These are phyloP conservation scores for Meandrusa payeni DNA, from an alignment of 2,888 invertebrate species.

Conservation along the genomic window DNA sequence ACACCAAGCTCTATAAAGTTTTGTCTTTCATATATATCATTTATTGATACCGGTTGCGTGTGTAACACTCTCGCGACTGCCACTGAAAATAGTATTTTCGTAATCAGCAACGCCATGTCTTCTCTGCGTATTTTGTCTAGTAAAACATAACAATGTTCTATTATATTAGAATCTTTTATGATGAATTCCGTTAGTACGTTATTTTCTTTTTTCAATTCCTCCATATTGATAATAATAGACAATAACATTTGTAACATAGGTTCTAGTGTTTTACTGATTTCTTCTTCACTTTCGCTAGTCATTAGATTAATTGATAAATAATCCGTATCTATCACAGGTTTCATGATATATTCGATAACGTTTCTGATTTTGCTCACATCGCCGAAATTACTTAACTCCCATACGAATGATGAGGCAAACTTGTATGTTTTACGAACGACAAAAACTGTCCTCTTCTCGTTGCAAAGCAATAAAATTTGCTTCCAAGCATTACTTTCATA, in stretches of 20 bases:
- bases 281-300: slow-evolving; percentile 71
- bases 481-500: slow-evolving; percentile 83
- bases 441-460: slow-evolving; percentile 86
- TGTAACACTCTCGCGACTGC: slow-evolving; percentile 59
- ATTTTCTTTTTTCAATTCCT: slow-evolving; percentile 59
- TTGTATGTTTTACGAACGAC: slow-evolving; percentile 84
- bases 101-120: slow-evolving; percentile 64
- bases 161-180: slow-evolving; percentile 54
- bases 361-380: slow-evolving; percentile 59
- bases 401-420: slow-evolving; percentile 82
- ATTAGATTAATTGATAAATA: slow-evolving; percentile 72
- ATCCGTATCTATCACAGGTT: slow-evolving; percentile 80
- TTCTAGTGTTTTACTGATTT: slow-evolving; percentile 72
- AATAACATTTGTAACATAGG: slow-evolving; percentile 80
- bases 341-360: slow-evolving; percentile 78
- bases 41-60: slow-evolving; percentile 47
- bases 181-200: slow-evolving; percentile 45
- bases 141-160: slow-evolving; percentile 54
- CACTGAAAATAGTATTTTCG: slow-evolving; percentile 70
- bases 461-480: slow-evolving; percentile 82
- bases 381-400: slow-evolving; percentile 71
- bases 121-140: slow-evolving; percentile 62
- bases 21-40: slow-evolving; percentile 49
- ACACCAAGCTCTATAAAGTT: slow-evolving; percentile 56
- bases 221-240: slow-evolving; percentile 74